These are phyloP conservation scores for Lophochroa leadbeateri DNA, from an alignment of 2,113 vertebrate genomes.

Conservation along the genomic window DNA sequence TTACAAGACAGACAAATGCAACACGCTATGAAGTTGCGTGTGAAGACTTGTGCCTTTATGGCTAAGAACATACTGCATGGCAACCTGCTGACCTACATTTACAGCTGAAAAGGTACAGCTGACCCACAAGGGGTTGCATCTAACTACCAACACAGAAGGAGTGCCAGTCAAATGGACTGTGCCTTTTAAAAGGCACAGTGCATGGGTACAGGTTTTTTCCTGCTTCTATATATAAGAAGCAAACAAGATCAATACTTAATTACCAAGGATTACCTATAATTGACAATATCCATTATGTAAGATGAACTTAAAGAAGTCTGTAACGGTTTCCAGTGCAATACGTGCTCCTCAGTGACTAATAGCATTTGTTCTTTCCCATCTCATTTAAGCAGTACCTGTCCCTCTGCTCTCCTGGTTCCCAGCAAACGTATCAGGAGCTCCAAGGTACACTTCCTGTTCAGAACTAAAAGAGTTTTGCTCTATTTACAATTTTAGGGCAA, in stretches of 20 bases:
- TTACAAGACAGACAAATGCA: not conserved
- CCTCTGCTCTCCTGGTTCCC: not conserved
- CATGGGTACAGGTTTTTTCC: not conserved
- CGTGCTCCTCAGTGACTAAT: not conserved
- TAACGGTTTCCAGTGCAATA: not conserved
- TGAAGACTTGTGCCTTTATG: not conserved
- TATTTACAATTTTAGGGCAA: not conserved
- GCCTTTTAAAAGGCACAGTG: not conserved
- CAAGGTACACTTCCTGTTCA: not conserved
- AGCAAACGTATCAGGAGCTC: not conserved
- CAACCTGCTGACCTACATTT: not conserved
- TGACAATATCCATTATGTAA: not conserved
- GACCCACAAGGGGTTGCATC: not conserved
- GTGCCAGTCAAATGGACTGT: not conserved
- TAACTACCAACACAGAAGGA: not conserved
- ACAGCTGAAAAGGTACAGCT: not conserved
- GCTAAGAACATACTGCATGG: fast-evolving
- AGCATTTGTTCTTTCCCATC: not conserved
- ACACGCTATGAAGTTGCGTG: not conserved
- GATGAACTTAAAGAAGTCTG: not conserved
- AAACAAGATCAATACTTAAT: not conserved
- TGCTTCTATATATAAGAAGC: not conserved
- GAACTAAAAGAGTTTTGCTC: not conserved
- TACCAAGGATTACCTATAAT: not conserved
- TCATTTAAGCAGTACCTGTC: not conserved